Evolutionary conservation across 2,888 invertebrate species (phyloP).

Genomic region (Melolontha melolontha): DNA sequence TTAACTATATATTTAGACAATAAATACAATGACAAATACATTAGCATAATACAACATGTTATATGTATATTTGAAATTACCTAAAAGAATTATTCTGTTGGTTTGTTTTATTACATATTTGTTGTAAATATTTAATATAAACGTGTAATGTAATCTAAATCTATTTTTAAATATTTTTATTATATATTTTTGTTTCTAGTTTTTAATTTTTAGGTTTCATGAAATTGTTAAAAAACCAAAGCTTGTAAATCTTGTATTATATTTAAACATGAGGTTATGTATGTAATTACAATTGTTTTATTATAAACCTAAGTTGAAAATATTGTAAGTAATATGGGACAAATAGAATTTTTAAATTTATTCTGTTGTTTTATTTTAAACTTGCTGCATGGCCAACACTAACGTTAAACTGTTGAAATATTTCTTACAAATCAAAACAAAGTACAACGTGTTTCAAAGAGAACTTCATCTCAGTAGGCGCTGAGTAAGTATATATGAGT

Average conservation of each 20-base stretch:
- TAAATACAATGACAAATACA: constrained; percentile 37
- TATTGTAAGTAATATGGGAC: constrained; percentile 46
- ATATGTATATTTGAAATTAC: constrained; percentile 1
- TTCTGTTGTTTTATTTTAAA: constrained; percentile 33
- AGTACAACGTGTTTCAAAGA: too few relatives aligned
- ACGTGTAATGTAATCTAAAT: constrained; percentile 9
- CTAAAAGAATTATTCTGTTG: constrained; percentile 4
- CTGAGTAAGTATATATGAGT: too few relatives aligned
- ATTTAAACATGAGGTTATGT: constrained; percentile 45
- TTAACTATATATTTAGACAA: constrained; percentile 37
- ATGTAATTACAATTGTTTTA: constrained; percentile 41
- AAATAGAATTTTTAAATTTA: constrained; percentile 48
- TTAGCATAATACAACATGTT: not conserved
- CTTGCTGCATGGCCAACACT: too few relatives aligned
- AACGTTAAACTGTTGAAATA: too few relatives aligned
- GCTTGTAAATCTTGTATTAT: constrained; percentile 63
- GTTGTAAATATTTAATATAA: constrained; percentile 16
- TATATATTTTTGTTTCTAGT: constrained; percentile 37
- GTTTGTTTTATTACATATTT: constrained; percentile 24
- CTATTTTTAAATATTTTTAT: constrained; percentile 21
- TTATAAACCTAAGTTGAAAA: constrained; percentile 44
- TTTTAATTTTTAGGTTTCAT: constrained; percentile 42
- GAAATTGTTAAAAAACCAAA: constrained; percentile 59
- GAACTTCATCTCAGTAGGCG: too few relatives aligned
- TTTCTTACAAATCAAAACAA: too few relatives aligned